These are phyloP conservation scores for Pterocles burchelli DNA, from an alignment of 2,113 vertebrate genomes.

Conservation along the genomic window DNA sequence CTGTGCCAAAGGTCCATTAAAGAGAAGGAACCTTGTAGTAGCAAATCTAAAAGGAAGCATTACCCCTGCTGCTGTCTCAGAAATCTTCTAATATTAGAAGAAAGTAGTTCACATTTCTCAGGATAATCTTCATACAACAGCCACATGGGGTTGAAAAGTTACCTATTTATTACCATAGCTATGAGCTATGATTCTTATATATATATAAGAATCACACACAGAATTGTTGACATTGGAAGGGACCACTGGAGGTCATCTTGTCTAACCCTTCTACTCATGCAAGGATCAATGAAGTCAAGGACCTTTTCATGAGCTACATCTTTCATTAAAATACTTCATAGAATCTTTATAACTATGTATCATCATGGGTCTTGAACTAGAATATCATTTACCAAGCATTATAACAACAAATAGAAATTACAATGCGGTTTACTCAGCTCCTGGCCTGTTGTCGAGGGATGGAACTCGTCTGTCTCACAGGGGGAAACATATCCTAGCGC, in stretches of 20 bases:
- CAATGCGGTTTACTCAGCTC: no score
- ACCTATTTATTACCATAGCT: slow-evolving; percentile 60
- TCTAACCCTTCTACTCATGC: not conserved
- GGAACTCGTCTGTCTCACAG: no score
- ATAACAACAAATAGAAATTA: not conserved
- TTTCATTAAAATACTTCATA: slow-evolving; percentile 73
- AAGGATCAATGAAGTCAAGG: slow-evolving; percentile 47
- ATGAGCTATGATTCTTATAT: not conserved
- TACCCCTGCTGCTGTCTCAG: slow-evolving; percentile 65
- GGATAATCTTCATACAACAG: slow-evolving; percentile 60
- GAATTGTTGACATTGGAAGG: not conserved
- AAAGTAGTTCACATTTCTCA: slow-evolving; percentile 68
- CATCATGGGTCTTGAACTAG: not conserved
- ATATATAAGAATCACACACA: slow-evolving; percentile 42
- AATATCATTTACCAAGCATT: not conserved
- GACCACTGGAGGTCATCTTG: not conserved
- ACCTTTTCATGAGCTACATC: slow-evolving; percentile 68
- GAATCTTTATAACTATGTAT: slow-evolving; percentile 18
- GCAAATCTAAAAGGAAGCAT: slow-evolving; percentile 48
- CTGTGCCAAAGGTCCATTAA: slow-evolving; percentile 9
- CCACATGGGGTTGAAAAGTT: slow-evolving; percentile 48
- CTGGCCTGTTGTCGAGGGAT: no score
- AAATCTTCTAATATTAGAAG: slow-evolving; percentile 71
- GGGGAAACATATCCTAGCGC: no score
- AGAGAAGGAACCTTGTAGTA: slow-evolving; percentile 18